Conservation (phyloP, 2,888 invertebrate genomes). For the Metallyticus violacea region DNA sequence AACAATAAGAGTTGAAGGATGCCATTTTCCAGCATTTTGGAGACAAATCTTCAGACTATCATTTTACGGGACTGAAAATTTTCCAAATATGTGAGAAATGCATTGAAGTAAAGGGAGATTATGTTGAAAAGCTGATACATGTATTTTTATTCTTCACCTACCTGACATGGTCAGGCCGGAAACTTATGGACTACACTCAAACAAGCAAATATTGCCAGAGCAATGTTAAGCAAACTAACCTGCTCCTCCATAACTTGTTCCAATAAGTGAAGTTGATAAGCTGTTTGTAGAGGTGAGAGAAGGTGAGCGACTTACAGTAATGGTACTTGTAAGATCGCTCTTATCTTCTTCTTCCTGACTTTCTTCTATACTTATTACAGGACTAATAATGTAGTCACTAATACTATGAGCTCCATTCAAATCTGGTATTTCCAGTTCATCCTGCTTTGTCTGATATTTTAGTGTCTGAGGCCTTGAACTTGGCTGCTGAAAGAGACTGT, state of each 20-base stretch:
- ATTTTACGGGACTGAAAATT: too few species aligned
- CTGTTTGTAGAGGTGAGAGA: constrained; percentile 54
- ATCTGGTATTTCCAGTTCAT: neutral
- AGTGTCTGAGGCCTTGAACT: neutral
- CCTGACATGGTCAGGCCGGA: too few species aligned
- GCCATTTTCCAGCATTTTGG: too few species aligned
- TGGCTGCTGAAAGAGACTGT: neutral
- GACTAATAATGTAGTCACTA: neutral
- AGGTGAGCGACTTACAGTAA: constrained; percentile 47
- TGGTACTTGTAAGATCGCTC: neutral
- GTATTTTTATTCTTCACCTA: too few species aligned
- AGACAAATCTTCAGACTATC: too few species aligned
- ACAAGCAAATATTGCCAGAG: too few species aligned
- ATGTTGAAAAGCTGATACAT: too few species aligned
- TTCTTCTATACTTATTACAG: constrained; percentile 15
- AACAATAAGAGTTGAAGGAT: too few species aligned
- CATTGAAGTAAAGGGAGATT: too few species aligned
- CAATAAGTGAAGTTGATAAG: constrained; percentile 35
- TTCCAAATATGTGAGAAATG: too few species aligned
- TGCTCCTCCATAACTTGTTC: neutral
- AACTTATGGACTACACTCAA: too few species aligned
- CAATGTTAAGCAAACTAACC: neutral
- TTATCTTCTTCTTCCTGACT: constrained; percentile 1
- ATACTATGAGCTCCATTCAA: neutral
- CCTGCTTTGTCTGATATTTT: neutral